These are phyloP conservation scores for Callinectes sapidus DNA, from an alignment of 2,888 invertebrate genomes.

Conservation along the genomic window DNA sequence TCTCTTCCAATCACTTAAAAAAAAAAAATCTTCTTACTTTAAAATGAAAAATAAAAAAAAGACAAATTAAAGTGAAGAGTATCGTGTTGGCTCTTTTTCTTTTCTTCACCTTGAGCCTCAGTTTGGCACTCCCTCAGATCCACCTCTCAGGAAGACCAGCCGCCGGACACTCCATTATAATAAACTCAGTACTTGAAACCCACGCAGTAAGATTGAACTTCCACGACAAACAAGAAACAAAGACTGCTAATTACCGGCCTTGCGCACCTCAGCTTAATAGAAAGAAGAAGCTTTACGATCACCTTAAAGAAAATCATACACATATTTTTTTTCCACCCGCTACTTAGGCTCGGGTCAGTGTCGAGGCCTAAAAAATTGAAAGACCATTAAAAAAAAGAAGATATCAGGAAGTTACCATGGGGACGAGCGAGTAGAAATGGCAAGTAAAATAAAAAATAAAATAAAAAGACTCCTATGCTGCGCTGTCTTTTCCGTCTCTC, in stretches of 20 bases:
- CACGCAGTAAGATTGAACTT: not conserved
- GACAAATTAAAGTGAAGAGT: not conserved
- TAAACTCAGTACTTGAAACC: no score
- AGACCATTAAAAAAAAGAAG: not conserved
- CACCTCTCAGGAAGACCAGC: not conserved
- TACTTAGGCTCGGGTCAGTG: not conserved
- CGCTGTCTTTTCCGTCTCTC: not conserved
- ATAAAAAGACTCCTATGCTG: not conserved
- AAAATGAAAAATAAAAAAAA: not conserved
- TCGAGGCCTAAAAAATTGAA: not conserved
- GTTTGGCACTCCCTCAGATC: not conserved
- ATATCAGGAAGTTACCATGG: not conserved
- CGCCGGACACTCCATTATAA: not conserved
- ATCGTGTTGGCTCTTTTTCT: not conserved
- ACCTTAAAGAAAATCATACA: not conserved
- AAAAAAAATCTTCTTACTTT: not conserved
- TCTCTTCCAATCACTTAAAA: not conserved
- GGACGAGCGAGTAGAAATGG: not conserved
- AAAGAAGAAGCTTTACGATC: not conserved
- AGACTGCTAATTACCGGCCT: not conserved
- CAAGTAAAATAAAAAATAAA: no score
- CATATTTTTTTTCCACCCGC: not conserved
- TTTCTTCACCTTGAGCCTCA: not conserved
- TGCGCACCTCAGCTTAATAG: not conserved
- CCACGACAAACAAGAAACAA: not conserved